Conservation (phyloP, 2,113 vertebrate species). For the Herpetotheres cachinnans region DNA sequence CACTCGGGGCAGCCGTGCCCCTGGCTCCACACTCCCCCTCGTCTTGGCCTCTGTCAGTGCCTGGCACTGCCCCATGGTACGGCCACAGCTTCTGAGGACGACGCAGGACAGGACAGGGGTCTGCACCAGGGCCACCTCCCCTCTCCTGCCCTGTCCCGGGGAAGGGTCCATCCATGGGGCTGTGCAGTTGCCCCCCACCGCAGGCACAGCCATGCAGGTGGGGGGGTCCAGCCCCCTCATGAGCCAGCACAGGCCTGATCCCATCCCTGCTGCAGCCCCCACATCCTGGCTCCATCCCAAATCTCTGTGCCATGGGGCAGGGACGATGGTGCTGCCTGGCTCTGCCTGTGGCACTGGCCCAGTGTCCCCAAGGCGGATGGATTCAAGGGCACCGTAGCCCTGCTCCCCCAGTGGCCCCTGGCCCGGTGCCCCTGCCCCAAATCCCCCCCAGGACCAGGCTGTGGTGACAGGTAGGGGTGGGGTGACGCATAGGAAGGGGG, state of each 20-base stretch:
- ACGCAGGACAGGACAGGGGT: neutral
- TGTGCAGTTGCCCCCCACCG: neutral
- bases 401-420: neutral
- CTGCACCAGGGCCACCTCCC: neutral
- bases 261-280: neutral
- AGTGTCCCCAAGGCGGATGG: neutral
- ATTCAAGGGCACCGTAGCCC: neutral
- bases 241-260: neutral
- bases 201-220: neutral
- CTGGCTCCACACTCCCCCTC: neutral
- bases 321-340: accelerated
- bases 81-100: neutral
- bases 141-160: neutral
- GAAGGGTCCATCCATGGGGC: neutral
- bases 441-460: accelerated
- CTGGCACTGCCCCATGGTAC: neutral
- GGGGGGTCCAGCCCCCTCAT: neutral
- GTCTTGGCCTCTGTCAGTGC: neutral
- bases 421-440: neutral
- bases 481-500: neutral
- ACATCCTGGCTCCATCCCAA: neutral
- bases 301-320: neutral
- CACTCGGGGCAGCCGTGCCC: neutral
- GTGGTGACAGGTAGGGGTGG: neutral
- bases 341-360: neutral